These are phyloP conservation scores for Episyrphus balteatus DNA, from an alignment of 1,140 invertebrate genomes.

Conservation along the genomic window DNA sequence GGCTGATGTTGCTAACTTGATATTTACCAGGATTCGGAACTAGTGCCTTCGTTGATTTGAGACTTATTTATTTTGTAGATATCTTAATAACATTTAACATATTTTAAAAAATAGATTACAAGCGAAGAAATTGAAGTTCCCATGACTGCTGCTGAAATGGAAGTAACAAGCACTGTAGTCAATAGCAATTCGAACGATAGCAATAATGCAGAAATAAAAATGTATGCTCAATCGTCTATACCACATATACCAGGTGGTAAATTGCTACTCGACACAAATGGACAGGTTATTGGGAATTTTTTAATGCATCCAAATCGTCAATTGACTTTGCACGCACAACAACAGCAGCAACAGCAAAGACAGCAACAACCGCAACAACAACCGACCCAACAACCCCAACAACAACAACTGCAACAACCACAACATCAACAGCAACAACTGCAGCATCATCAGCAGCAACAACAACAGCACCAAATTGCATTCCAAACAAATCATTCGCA, in stretches of 20 bases:
- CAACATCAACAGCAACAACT: constrained; percentile 1
- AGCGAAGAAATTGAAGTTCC: constrained; percentile 17
- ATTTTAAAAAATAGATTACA: background rate
- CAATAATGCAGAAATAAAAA: constrained; percentile 19
- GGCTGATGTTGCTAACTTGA: no score
- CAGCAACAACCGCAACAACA: constrained; percentile 15
- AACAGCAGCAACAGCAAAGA: constrained; percentile 2
- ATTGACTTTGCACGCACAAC: background rate
- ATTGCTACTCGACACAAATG: constrained; percentile 30
- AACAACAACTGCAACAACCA: constrained; percentile 12
- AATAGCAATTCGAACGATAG: constrained; percentile 35
- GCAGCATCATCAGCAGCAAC: constrained; percentile 16
- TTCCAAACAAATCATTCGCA: constrained; percentile 16
- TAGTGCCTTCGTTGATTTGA: no score
- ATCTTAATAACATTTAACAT: constrained; percentile 2
- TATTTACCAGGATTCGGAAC: no score
- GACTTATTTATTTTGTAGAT: no score
- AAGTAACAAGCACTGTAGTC: constrained; percentile 33
- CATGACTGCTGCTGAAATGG: constrained; percentile 34
- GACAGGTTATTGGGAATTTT: constrained; percentile 33
- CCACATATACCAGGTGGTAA: constrained; percentile 11
- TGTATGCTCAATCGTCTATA: constrained; percentile 12
- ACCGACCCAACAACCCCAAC: constrained; percentile 7
- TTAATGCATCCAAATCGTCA: constrained; percentile 23
- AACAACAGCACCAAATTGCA: constrained; percentile 10